Evolutionary conservation across 2,888 invertebrate genomes (phyloP).

Genomic region (Phengaris alcon): DNA sequence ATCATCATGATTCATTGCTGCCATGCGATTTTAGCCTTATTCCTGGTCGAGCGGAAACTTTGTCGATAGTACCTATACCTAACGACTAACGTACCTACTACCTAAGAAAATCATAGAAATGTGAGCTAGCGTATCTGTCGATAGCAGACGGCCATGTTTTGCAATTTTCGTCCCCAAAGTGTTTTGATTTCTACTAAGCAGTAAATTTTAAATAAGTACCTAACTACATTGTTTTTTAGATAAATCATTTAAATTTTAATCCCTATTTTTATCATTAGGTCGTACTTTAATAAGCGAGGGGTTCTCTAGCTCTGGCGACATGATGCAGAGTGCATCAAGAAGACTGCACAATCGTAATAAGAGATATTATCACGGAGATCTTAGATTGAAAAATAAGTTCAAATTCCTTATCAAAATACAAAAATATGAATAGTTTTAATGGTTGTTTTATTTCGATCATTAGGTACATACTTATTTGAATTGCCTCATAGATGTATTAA

Average conservation of each 20-base stretch:
- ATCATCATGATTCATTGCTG: too few relatives aligned
- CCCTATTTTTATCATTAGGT: constrained; percentile 48
- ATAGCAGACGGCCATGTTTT: too few relatives aligned
- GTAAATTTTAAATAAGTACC: background rate
- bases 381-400: constrained; percentile 60
- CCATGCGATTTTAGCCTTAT: too few relatives aligned
- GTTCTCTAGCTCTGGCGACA: constrained; percentile 50
- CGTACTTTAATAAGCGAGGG: constrained; percentile 51
- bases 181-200: background rate
- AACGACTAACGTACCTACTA: background rate
- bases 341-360: constrained; percentile 48
- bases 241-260: background rate
- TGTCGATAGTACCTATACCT: too few relatives aligned
- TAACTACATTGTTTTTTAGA: background rate
- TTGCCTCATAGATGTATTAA: constrained; percentile 27
- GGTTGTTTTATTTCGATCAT: constrained; percentile 31
- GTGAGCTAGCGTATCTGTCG: too few relatives aligned
- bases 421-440: constrained; percentile 51
- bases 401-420: constrained; percentile 66
- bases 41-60: too few relatives aligned
- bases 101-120: background rate
- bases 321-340: constrained; percentile 49
- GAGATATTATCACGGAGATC: constrained; percentile 41
- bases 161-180: too few relatives aligned
- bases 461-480: background rate